Base-by-base conservation (phyloP, 2,113 vertebrate genomes). In the Heterochromis multidens region DNA sequence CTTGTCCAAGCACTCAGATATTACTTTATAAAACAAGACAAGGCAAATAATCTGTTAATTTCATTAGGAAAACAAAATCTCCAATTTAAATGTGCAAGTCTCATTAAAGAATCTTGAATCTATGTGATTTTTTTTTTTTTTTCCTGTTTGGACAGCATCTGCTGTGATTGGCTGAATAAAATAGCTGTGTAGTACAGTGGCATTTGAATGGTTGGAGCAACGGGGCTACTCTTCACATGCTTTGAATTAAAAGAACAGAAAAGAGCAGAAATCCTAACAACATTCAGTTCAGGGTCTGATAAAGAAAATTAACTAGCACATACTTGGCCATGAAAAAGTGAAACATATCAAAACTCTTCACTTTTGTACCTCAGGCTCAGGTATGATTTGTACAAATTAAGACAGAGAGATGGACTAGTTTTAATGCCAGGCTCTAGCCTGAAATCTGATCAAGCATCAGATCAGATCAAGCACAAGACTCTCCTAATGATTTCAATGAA, bases 401-500 rank as follows among this genome's bases (percentile, higher is more conserved):
- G 40, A 49, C 43, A 79, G 58, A 23, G 40, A 61, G 19, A 49
- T 31, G 40, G 77, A 31, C 25, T 1, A 16, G 14, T 61, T 37
- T 56, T 56, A 77, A 57, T 57, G 29, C 29, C 54, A 23, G 72
- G 52, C 87, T 86, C 78, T 1, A 70, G 80, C 83, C 61, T 65
- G 37, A 59, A 82, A 89, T 86, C 81, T 90, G 92, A 92, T 94
- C 81, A n/a, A 91, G 93, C 94, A 88, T 93, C 92, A 94, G 93
- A 95, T 95, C 87, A 91, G 94, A n/a, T n/a, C n/a, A n/a, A n/a
- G n/a, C n/a, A n/a, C 88, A 89, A 93, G 93, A 81, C 56, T 85
- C 79, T 88, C 56, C 84, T 95, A 91, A 95, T 95, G 90, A 93
- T 84, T 81, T 83, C 82, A 95, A 91, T 95, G 90, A 95, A 95